A percentile compares a stretch with the other conserved stretches of the same genome.
These are phyloP conservation scores for Chrysolina americana DNA, from an alignment of 2,888 invertebrate species.

Conservation along the genomic window DNA sequence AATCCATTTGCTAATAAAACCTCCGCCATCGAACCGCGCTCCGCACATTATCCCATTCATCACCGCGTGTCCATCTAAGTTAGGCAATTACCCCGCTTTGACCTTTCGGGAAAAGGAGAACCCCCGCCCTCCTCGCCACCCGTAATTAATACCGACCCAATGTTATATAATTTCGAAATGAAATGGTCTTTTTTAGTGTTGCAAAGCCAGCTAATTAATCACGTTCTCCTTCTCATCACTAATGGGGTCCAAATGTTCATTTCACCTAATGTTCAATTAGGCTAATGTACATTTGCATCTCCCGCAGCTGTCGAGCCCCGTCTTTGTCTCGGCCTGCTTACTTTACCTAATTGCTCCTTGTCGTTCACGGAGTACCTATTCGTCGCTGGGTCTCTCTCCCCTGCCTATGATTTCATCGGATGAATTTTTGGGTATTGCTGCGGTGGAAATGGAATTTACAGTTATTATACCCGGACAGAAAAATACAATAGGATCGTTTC, in stretches of 20 bases:
- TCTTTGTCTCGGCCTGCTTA: slow-evolving; percentile 64
- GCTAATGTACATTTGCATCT: slow-evolving; percentile 71
- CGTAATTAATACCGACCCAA: slow-evolving; percentile 45
- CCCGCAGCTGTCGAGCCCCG: slow-evolving; percentile 59
- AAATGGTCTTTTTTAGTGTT: slow-evolving; percentile 60
- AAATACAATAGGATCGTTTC: too few relatives aligned
- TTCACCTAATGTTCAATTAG: slow-evolving; percentile 72
- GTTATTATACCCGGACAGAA: too few relatives aligned
- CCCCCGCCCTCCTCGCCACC: neutral
- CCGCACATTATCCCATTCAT: slow-evolving; percentile 12
- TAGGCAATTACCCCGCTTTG: slow-evolving; percentile 21
- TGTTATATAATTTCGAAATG: slow-evolving; percentile 60
- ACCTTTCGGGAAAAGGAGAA: slow-evolving; percentile 10
- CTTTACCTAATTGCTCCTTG: slow-evolving; percentile 69
- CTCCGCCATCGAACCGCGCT: neutral
- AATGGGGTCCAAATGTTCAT: slow-evolving; percentile 70
- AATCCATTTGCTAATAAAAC: slow-evolving; percentile 3
- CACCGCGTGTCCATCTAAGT: slow-evolving; percentile 17
- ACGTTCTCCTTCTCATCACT: slow-evolving; percentile 67
- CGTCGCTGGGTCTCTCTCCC: neutral
- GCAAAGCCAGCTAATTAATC: slow-evolving; percentile 67
- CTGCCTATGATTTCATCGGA: slow-evolving; percentile 4
- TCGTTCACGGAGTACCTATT: slow-evolving; percentile 48
- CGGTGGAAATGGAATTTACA: neutral
- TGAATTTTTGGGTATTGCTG: neutral